Percentiles rank a stretch among this genome's conserved stretches.
phyloP scores from a whole-genome alignment of 2,113 vertebrate species.

The Pandion haliaetus region DNA sequence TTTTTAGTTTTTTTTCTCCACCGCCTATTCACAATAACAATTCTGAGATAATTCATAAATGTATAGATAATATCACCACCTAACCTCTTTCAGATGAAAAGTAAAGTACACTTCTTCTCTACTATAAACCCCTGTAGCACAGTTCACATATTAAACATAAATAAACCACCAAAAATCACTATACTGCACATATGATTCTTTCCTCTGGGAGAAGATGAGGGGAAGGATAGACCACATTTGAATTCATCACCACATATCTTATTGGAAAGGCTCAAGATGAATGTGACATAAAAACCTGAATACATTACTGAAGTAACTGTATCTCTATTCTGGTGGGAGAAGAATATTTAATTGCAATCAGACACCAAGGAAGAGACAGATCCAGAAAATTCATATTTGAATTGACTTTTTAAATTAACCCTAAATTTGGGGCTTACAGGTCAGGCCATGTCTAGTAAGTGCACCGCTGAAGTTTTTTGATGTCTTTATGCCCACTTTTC shows the following conservation, averaged over 20 bases:
- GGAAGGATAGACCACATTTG: background rate
- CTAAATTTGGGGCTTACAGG: background rate
- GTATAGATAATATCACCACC: background rate
- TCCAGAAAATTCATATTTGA: background rate
- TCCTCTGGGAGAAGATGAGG: background rate
- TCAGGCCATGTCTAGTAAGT: background rate
- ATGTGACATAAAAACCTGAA: constrained; percentile 22
- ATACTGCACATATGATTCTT: background rate
- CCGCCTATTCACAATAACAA: background rate
- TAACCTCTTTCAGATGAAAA: background rate
- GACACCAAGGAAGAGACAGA: background rate
- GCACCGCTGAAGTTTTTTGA: background rate
- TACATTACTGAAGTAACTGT: background rate
- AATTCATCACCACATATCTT: constrained; percentile 6
- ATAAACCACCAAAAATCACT: constrained; percentile 16
- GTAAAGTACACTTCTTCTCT: background rate
- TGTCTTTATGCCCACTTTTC: background rate
- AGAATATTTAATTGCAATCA: constrained; percentile 30
- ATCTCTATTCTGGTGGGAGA: background rate
- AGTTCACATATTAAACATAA: background rate
- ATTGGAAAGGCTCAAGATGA: constrained; percentile 4
- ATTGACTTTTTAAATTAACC: background rate
- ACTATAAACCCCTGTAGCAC: background rate
- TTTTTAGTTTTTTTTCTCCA: background rate
- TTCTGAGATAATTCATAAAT: background rate